Evolutionary conservation across 2,888 invertebrate genomes (phyloP), one percentile per base, ranked within the genome.

Genomic region (Apamea epomidion): DNA sequence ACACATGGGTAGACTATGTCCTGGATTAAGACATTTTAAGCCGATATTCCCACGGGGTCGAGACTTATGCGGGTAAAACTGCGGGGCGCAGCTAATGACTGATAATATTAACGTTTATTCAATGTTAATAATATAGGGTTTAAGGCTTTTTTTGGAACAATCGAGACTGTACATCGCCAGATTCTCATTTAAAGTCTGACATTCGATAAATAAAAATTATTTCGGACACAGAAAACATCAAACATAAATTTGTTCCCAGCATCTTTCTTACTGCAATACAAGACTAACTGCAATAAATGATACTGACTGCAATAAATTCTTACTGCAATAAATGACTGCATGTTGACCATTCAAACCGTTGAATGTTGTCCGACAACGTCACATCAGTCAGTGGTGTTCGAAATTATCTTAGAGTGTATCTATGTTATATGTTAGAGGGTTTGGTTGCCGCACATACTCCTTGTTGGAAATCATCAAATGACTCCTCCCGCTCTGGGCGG

Each of bases 121-220:
- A 18, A 7, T 21, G 18, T 51, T 51, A 51, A 18, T 18, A 51
- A 51, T 54, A 7, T 54, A 54, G 21, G 54, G 8, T 18, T n/a
- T n/a, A n/a, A n/a, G n/a, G n/a, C n/a, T n/a, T n/a, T 67, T 10
- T 79, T 62, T 10, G 25, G 25, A 37, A 25, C 29, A 42, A 62
- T 62, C 6, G 37, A 16, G 4, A 29, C 32, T 42, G 4, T 37
- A 5, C 29, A 29, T 6, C 60, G 29, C 2, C 4, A 29, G n/a
- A 29, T 48, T 58, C 12, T 58, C 48, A 60, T 32, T 37, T 73
- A 14, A n/a, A n/a, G 14, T 72, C 18, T 37, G 18, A 48, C 3
- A 72, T 48, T 69, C n/a, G 18, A 37, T 48, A 73, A 65, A 73
- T 73, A 14, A 64, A 64, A 29, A 32, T 67, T 10, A 25, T 68